Conservation (phyloP, 2,113 vertebrate species). For the Tragelaphus imberbis region DNA sequence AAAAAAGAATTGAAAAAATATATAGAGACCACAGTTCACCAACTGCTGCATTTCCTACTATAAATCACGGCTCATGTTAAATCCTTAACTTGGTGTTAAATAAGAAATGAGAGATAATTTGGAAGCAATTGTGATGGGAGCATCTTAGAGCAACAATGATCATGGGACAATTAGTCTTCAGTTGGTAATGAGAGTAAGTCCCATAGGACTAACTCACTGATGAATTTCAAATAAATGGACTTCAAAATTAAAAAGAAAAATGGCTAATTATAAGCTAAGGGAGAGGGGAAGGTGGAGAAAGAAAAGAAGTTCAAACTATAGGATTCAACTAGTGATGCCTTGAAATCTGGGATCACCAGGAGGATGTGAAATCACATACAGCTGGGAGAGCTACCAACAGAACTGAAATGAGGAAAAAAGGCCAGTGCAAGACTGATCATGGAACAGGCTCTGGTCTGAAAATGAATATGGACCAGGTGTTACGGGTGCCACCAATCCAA, state of each 20-base stretch:
- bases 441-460: background rate
- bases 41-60: background rate
- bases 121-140: background rate
- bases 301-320: background rate
- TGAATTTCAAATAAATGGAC: constrained; percentile 63
- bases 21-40: background rate
- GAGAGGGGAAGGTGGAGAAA: background rate
- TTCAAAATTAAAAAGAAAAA: constrained; percentile 34
- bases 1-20: background rate
- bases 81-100: constrained; percentile 21
- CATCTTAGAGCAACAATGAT: constrained; percentile 27
- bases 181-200: constrained; percentile 63
- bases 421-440: fast-evolving
- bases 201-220: constrained; percentile 43
- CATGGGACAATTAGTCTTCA: constrained; percentile 55
- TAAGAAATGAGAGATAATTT: constrained; percentile 51
- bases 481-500: background rate
- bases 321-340: background rate
- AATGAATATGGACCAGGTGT: background rate
- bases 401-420: background rate
- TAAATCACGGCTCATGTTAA: background rate
- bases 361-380: background rate
- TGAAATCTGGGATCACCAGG: background rate
- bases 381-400: too few species aligned
- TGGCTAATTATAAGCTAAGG: constrained; percentile 47